Conservation (phyloP, 2,113 vertebrate species). For the Lethenteron reissneri region DNA sequence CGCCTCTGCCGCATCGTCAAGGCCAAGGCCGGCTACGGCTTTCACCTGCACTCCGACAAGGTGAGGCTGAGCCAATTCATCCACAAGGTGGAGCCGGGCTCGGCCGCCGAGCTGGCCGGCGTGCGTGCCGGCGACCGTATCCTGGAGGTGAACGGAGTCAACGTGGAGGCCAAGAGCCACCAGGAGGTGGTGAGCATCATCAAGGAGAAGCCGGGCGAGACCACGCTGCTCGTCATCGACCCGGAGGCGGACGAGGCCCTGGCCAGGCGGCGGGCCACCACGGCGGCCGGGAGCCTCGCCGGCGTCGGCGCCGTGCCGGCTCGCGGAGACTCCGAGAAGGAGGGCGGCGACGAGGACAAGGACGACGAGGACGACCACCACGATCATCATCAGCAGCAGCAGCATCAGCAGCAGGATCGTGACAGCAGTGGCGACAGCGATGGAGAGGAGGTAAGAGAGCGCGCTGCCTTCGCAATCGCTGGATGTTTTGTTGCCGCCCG, state of each 20-base stretch:
- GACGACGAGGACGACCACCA: too few species aligned
- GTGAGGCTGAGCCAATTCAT: background rate
- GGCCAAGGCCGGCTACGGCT: background rate
- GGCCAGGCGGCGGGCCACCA: background rate
- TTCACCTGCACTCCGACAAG: background rate
- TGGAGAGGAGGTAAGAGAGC: too few species aligned
- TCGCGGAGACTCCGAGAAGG: too few species aligned
- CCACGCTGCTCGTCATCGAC: background rate
- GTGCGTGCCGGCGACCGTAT: background rate
- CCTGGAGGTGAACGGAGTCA: background rate
- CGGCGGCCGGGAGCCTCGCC: too few species aligned
- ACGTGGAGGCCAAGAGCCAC: background rate
- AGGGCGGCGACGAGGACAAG: too few species aligned
- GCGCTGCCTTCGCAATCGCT: too few species aligned
- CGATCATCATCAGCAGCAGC: too few species aligned
- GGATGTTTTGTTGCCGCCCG: too few species aligned
- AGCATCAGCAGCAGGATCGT: too few species aligned
- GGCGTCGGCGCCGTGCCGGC: too few species aligned
- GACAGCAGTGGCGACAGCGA: too few species aligned
- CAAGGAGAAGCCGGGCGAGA: background rate
- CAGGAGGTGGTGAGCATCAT: constrained; percentile 3
- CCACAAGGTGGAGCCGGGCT: background rate
- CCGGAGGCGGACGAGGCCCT: background rate
- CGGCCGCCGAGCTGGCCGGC: background rate
- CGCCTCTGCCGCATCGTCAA: background rate